Evolutionary conservation across 2,888 invertebrate species (phyloP).

Genomic region (Hydrotaea diabolus): DNA sequence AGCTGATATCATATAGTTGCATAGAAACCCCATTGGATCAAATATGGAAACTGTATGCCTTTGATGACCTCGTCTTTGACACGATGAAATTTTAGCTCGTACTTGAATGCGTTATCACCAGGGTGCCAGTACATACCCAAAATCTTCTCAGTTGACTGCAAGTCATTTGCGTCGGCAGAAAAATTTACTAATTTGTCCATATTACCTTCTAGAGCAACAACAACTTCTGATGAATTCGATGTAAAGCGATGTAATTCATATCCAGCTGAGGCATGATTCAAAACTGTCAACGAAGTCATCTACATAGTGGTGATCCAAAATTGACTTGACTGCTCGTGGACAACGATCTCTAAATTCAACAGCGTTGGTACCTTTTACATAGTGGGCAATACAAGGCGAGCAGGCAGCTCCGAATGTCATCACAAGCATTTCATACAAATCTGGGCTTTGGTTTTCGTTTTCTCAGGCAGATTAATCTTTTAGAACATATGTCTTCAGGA

Average conservation of each 20-base stretch:
- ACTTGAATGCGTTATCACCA: neutral
- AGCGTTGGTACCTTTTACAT: neutral
- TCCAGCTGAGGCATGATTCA: constrained; percentile 34
- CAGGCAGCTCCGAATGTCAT: constrained; percentile 42
- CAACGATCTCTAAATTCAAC: neutral
- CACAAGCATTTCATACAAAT: constrained; percentile 24
- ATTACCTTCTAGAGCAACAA: constrained; percentile 16
- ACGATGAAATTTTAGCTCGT: neutral
- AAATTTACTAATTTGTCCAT: neutral
- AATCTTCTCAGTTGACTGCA: neutral
- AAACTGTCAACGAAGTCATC: constrained; percentile 8
- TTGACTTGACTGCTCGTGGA: constrained; percentile 13
- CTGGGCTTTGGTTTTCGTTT: neutral
- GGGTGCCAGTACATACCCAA: neutral
- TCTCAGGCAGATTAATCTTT: constrained; percentile 14
- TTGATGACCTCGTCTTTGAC: neutral
- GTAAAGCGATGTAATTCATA: constrained; percentile 43
- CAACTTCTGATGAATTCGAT: constrained; percentile 37
- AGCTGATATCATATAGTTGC: neutral
- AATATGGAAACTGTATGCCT: constrained; percentile 1
- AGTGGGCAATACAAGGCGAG: neutral
- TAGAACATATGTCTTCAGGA: constrained; percentile 15
- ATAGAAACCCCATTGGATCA: neutral
- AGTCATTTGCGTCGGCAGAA: neutral
- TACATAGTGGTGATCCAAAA: constrained; percentile 1